Evolutionary conservation across 2,113 vertebrate genomes (phyloP).

Genomic region (Gasterosteus nipponicus): DNA sequence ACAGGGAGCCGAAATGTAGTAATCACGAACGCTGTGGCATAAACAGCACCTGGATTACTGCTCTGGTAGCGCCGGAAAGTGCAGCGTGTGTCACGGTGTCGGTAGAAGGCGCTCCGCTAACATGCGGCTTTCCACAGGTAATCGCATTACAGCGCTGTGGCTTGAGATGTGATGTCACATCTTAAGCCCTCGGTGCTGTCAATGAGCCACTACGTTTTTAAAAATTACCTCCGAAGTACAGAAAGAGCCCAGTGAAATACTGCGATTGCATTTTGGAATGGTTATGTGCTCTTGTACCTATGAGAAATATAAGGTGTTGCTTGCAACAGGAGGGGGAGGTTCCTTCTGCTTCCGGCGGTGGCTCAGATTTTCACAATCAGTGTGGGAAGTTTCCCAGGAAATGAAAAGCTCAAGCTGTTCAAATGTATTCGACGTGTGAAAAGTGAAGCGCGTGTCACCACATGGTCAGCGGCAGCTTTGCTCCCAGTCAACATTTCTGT

Average conservation of each 20-base stretch:
- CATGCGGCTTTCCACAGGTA: not conserved
- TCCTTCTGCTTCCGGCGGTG: not conserved
- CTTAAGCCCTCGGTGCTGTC: not conserved
- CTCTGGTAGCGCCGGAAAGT: not conserved
- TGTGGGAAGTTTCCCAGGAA: not conserved
- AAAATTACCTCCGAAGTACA: not conserved
- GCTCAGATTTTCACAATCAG: not conserved
- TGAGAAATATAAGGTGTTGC: not conserved
- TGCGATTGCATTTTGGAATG: not conserved
- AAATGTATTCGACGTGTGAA: not conserved
- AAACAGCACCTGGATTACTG: slow-evolving; percentile 28
- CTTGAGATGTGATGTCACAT: not conserved
- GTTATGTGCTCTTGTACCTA: not conserved
- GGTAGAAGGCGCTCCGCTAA: slow-evolving; percentile 4
- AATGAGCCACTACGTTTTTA: not conserved
- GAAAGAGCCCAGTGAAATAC: not conserved
- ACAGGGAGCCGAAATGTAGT: slow-evolving; percentile 24
- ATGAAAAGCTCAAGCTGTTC: not conserved
- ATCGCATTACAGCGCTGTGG: not conserved
- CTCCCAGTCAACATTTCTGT: not conserved
- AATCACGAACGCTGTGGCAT: slow-evolving; percentile 11
- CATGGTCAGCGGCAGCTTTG: not conserved
- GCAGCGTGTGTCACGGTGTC: not conserved
- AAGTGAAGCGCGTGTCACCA: not conserved
- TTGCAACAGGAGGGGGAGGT: not conserved